These are phyloP conservation scores for Lacerta bilineata DNA, from an alignment of 2,797 vertebrate genomes.

Conservation along the genomic window DNA sequence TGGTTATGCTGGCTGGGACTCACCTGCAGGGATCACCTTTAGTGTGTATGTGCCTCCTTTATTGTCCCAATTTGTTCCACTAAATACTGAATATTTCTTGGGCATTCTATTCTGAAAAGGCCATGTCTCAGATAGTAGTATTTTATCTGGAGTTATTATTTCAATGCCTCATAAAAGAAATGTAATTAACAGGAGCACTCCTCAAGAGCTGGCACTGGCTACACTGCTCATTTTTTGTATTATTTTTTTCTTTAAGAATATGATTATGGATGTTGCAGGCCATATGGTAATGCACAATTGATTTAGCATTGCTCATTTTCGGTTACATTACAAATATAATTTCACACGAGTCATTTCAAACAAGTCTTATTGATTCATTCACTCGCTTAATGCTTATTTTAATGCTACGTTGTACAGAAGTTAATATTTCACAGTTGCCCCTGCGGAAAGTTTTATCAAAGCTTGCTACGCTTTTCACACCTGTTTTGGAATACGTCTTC, in stretches of 20 bases:
- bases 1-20: too few relatives aligned
- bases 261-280: neutral
- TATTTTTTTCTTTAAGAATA: neutral
- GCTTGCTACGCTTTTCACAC: neutral
- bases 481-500: neutral
- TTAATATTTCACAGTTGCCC: neutral
- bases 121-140: neutral
- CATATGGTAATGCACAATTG: neutral
- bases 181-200: neutral
- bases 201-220: neutral
- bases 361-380: neutral
- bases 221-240: neutral
- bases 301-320: neutral
- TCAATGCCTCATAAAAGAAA: neutral
- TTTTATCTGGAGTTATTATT: neutral
- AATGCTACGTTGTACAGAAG: neutral
- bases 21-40: too few relatives aligned
- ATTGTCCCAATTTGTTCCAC: neutral
- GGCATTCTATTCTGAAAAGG: neutral
- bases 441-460: neutral
- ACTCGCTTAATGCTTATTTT: conserved; percentile 9
- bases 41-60: neutral
- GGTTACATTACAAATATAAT: too few relatives aligned
- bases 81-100: neutral
- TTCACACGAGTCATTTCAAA: neutral